Evolutionary conservation across 2,888 invertebrate genomes (phyloP).

Genomic region (Linhomoeus sp.): DNA sequence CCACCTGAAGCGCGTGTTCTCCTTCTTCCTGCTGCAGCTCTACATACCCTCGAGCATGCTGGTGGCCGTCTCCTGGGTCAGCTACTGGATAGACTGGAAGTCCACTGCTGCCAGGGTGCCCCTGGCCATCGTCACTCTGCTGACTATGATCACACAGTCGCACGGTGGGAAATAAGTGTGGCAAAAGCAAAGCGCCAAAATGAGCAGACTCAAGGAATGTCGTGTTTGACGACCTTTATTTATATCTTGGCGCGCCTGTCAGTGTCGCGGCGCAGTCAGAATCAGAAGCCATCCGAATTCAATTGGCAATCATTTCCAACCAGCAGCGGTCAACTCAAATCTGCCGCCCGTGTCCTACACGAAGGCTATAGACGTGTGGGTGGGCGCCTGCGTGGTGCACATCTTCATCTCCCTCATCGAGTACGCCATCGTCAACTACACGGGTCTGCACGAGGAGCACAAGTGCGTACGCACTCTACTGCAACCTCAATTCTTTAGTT

Average conservation of each 20-base stretch:
- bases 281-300: too few relatives aligned
- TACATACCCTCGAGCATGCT: conserved; percentile 4
- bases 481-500: too few relatives aligned
- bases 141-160: conserved; percentile 23
- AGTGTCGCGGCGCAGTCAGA: too few relatives aligned
- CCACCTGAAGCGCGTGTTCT: conserved; percentile 23
- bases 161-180: too few relatives aligned
- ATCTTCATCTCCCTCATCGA: conserved; percentile 25
- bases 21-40: conserved; percentile 20
- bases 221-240: too few relatives aligned
- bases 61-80: conserved; percentile 7
- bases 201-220: too few relatives aligned
- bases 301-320: too few relatives aligned
- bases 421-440: conserved; percentile 24
- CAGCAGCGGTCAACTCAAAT: conserved; percentile 25
- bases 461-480: too few relatives aligned
- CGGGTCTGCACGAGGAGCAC: conserved; percentile 18
- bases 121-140: conserved; percentile 23
- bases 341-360: conserved; percentile 25
- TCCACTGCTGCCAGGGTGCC: conserved; percentile 26
- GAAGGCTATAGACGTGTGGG: conserved; percentile 26
- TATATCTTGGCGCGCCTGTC: too few relatives aligned
- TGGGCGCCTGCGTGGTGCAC: conserved; percentile 20
- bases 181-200: too few relatives aligned
- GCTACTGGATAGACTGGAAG: conserved; percentile 27